Base-by-base conservation (phyloP, 1,140 invertebrate genomes). In the Nasonia giraulti region DNA sequence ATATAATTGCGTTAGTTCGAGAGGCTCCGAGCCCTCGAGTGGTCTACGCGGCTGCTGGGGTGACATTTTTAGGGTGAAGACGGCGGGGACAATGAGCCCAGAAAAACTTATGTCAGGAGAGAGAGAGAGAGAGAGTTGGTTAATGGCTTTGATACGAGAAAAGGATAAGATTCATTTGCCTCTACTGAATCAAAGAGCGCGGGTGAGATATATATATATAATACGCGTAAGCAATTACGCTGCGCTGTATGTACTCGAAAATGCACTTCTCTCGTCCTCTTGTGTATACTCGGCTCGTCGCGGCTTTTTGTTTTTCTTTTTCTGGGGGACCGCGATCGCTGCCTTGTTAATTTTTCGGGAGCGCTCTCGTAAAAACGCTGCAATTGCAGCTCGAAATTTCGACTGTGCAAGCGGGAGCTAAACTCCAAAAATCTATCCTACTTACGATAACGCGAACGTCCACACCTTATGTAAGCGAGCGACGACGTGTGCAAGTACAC, bases 101-200 rank as follows among this genome's bases (percentile, higher is more conserved):
- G 8, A 68, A 40, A 84, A 84, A 55, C 68, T 14, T 27, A 47
- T 66, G 50, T 62, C 12, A 79, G 75, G 86, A 76, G 73, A 83
- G 47, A 77, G 71, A 73, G 62, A 62, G 66, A 62, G 66, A 31
- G 83, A 86, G 87, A 87, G 91, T 91, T 90, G 88, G 88, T 90
- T 91, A 90, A 91, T 92, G 89, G 90, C 89, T 91, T 91, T 91
- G 89, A 91, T 91, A 90, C 88, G 89, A 90, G 90, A 87, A 91
- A 91, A 90, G 89, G 90, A 90, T 91, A 91, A 91, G 88, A 91
- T 91, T 91, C 90, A 91, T 90, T 92, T 91, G 90, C 88, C 89
- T 27, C 27, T 89, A 85, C 86, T 55, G 90, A 91, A 91, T 90
- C 88, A 89, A 88, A 90, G 88, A 89, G 89, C 88, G 90, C 89